Base-by-base conservation (phyloP, 2,888 invertebrate species). In the Pteria penguin region DNA sequence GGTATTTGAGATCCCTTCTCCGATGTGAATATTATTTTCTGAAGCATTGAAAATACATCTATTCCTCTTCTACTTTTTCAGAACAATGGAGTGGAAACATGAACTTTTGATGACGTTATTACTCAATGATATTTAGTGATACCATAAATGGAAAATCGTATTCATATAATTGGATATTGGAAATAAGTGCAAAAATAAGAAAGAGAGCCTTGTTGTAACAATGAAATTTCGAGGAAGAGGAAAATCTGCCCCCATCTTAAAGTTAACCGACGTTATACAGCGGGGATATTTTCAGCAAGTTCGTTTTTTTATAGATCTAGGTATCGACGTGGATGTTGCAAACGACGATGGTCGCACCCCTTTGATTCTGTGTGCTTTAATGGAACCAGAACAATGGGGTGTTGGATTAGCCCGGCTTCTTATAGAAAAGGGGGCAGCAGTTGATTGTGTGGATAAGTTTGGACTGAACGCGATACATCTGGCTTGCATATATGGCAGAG, bases 401-500 rank as follows among this genome's bases (percentile, higher is more conserved):
- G 85, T 87, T 5, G 89, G 91, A 14, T 80, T 91, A n/a, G 89
- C 90, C 33, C 83, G 90, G 57, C 82, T 87, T 26, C 81, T 92
- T 31, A 84, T 92, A n/a, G 91, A 91, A 80, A 85, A 87, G 33
- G 91, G 90, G 1, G 91, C 89, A 4, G 69, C 72, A 8, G 67
- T 90, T 27, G 83, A 82, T 32, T 73, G 71, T 0, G 72, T 81
- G 31, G 92, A 92, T 78, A 82, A 81, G 27, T 82, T 81, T 27
- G 91, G 90, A 18, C 78, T 90, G 57, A 91, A 88, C 63, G 90
- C 89, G 11, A 82, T 91, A 65, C 91, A 91, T 81, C 87, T 90
- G 76, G 90, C 91, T 2, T 89, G 89, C 73, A 86, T 91, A 4
- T 89, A 89, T 67, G 86, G 87, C 33, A 79, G 90, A 4, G 54